Evolutionary conservation across 64 coral and sea anemone species (phyloP).

Genomic region (Montipora efflorescens): DNA sequence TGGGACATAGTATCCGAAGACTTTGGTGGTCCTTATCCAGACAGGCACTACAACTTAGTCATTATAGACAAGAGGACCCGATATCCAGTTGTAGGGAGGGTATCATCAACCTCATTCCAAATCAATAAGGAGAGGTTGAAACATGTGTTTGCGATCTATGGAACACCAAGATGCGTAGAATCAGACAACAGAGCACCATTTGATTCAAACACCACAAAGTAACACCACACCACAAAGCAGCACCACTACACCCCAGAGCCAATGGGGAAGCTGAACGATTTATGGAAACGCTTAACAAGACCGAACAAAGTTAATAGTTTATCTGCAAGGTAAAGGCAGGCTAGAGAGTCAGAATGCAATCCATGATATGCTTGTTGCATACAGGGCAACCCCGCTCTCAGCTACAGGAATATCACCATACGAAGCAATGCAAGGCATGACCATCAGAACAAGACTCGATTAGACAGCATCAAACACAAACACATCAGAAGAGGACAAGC

Average conservation of each 20-base stretch:
- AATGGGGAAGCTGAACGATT: too few species aligned
- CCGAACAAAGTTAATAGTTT: too few species aligned
- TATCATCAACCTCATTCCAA: slow-evolving; percentile 18
- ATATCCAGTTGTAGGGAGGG: not conserved
- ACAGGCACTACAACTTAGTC: slow-evolving; percentile 1
- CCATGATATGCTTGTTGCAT: not conserved
- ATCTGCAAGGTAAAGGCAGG: too few species aligned
- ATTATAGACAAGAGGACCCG: slow-evolving; percentile 43
- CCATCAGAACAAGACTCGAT: slow-evolving; percentile 54
- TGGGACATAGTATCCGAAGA: slow-evolving; percentile 14
- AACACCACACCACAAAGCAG: too few species aligned
- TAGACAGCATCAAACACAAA: slow-evolving; percentile 1
- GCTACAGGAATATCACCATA: slow-evolving; percentile 19
- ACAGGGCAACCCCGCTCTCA: slow-evolving; percentile 41
- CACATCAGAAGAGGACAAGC: not conserved
- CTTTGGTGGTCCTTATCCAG: slow-evolving; percentile 6
- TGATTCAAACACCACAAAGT: too few species aligned
- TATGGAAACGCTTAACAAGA: too few species aligned
- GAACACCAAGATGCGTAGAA: slow-evolving; percentile 49
- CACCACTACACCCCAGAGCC: too few species aligned
- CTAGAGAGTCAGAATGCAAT: not conserved
- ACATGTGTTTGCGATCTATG: slow-evolving; percentile 55
- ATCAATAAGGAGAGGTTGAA: slow-evolving; percentile 47
- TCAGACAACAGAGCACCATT: slow-evolving; percentile 35
- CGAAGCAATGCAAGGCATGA: slow-evolving; percentile 7